These are phyloP conservation scores for Alosa alosa DNA, from an alignment of 2,113 vertebrate genomes.

Conservation along the genomic window DNA sequence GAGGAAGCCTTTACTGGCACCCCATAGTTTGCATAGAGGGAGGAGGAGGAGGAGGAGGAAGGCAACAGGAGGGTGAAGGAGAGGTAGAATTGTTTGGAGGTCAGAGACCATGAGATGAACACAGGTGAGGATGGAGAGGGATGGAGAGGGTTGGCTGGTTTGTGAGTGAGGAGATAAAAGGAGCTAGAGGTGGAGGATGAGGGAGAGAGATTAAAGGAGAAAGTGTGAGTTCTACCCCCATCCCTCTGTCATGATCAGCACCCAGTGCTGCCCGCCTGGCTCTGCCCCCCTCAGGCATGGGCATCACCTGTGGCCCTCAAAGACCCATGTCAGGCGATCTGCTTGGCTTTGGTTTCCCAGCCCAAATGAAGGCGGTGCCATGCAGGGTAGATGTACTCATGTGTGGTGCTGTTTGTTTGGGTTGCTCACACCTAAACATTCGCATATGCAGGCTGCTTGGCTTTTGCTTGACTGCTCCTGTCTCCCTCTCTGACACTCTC, in stretches of 20 bases:
- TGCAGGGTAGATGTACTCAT: no score
- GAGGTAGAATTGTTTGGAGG: background rate
- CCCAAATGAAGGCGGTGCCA: no score
- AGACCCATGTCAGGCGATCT: no score
- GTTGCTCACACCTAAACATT: background rate
- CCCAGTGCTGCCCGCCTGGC: no score
- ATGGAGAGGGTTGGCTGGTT: no score
- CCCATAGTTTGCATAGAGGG: background rate
- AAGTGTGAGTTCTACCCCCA: background rate
- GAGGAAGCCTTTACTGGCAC: constrained; percentile 9
- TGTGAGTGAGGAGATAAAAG: background rate
- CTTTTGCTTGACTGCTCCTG: background rate
- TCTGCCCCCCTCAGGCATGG: background rate
- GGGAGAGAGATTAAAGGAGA: background rate
- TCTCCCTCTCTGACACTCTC: no score
- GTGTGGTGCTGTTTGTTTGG: background rate
- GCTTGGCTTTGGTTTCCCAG: no score
- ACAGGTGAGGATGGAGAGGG: no score
- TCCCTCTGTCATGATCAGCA: background rate
- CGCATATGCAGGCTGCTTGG: background rate
- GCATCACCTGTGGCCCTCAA: background rate
- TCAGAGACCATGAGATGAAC: no score
- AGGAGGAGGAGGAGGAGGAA: background rate
- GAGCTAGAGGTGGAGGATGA: background rate
- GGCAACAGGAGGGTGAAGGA: background rate